Evolutionary conservation across 2,888 invertebrate genomes (phyloP).

Genomic region (Melangyna quadrimaculata): DNA sequence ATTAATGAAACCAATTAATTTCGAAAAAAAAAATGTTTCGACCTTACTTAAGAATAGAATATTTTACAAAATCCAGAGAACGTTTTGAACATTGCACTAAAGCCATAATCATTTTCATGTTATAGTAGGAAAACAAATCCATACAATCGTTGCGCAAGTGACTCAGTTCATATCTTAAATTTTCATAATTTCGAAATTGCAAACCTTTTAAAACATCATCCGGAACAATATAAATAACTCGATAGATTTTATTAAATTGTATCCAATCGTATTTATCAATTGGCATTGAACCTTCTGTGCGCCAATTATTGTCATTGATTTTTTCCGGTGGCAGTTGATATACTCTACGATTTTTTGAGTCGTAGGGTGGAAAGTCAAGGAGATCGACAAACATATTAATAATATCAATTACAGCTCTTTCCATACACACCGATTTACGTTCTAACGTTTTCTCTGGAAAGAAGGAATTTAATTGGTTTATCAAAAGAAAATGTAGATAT

Average conservation of each 20-base stretch:
- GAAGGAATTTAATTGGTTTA: not conserved
- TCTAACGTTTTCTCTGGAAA: constrained; percentile 82
- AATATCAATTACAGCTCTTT: constrained; percentile 89
- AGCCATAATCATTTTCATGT: constrained; percentile 87
- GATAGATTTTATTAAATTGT: constrained; percentile 79
- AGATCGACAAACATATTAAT: constrained; percentile 88
- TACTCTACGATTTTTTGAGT: constrained; percentile 84
- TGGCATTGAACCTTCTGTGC: constrained; percentile 78
- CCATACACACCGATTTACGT: constrained; percentile 85
- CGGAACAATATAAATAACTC: constrained; percentile 77
- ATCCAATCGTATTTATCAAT: constrained; percentile 80
- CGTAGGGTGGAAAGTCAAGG: constrained; percentile 75
- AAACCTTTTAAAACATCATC: constrained; percentile 75
- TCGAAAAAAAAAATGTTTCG: too few relatives aligned
- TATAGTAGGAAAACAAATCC: constrained; percentile 90
- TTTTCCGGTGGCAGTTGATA: constrained; percentile 85
- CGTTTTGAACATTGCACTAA: constrained; percentile 88
- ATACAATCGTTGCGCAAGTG: constrained; percentile 88
- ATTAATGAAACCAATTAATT: too few relatives aligned
- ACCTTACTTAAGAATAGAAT: constrained; percentile 81
- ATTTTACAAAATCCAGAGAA: constrained; percentile 88
- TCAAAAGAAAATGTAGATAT: too few relatives aligned
- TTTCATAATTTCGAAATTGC: constrained; percentile 85
- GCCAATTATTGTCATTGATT: constrained; percentile 79
- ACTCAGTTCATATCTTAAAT: constrained; percentile 83